These are phyloP conservation scores for Rhynchomys soricoides DNA, from an alignment of 2,113 vertebrate species.

Conservation along the genomic window DNA sequence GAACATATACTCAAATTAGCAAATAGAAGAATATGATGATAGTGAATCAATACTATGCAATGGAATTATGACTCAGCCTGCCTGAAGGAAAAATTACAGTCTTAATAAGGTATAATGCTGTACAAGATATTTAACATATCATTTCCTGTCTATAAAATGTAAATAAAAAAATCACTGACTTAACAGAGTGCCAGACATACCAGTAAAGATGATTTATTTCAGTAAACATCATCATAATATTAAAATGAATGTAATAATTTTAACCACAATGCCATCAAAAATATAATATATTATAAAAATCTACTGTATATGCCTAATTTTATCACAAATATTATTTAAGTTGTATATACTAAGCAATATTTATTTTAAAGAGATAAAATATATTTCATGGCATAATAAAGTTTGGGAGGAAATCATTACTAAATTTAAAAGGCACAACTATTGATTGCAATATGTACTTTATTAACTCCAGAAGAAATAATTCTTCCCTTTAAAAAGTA, in stretches of 20 bases:
- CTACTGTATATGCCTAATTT: slow-evolving; percentile 17
- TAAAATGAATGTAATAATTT: slow-evolving; percentile 32
- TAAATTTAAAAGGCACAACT: background rate
- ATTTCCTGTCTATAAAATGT: slow-evolving; percentile 20
- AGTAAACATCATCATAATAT: slow-evolving; percentile 18
- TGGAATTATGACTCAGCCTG: background rate
- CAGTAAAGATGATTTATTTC: slow-evolving; percentile 41
- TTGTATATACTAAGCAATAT: background rate
- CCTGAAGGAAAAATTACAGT: slow-evolving; percentile 10
- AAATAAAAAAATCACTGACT: background rate
- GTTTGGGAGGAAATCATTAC: background rate
- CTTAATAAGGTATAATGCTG: background rate
- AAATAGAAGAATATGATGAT: background rate
- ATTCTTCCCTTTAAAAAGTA: slow-evolving; percentile 47
- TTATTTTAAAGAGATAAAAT: slow-evolving; percentile 29
- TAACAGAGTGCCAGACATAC: background rate
- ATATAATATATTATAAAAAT: background rate
- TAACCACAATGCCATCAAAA: slow-evolving; percentile 20
- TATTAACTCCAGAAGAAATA: slow-evolving; percentile 24
- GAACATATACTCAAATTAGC: background rate
- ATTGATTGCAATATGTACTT: background rate
- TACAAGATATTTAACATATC: background rate
- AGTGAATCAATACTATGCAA: background rate
- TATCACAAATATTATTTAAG: slow-evolving; percentile 44
- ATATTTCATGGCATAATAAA: slow-evolving; percentile 14